These are phyloP conservation scores for Furnarius figulus DNA, from an alignment of 2,113 vertebrate species.

Conservation along the genomic window DNA sequence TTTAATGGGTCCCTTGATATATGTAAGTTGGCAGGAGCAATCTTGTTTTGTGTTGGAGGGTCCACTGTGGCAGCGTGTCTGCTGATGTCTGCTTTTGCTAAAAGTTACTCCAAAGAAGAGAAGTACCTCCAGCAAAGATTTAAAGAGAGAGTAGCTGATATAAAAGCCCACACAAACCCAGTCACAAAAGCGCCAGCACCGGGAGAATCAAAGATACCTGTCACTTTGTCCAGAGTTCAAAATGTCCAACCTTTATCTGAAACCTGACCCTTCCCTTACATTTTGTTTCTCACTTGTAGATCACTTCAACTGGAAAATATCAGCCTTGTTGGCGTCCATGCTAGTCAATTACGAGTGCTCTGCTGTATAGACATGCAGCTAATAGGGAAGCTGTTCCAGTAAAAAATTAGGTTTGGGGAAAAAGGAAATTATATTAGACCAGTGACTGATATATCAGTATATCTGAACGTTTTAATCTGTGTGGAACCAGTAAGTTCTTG, in stretches of 20 bases:
- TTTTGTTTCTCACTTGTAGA: constrained; percentile 33
- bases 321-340: constrained; percentile 57
- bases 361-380: neutral
- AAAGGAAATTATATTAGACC: neutral
- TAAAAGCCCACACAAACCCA: constrained; percentile 84
- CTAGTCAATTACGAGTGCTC: neutral
- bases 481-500: neutral
- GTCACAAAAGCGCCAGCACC: constrained; percentile 88
- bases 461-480: neutral
- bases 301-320: constrained; percentile 48
- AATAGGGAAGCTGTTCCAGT: neutral
- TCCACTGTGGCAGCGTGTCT: constrained; percentile 86
- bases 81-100: constrained; percentile 89
- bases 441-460: neutral
- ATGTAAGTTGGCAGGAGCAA: constrained; percentile 91
- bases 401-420: neutral
- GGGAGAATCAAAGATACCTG: constrained; percentile 89
- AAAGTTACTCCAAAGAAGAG: constrained; percentile 91
- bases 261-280: constrained; percentile 78
- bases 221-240: constrained; percentile 94
- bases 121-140: constrained; percentile 91
- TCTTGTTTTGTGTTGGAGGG: constrained; percentile 92
- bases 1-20: constrained; percentile 91
- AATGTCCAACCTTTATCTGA: constrained; percentile 89
- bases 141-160: constrained; percentile 89